Evolutionary conservation across 1,140 invertebrate genomes (phyloP).

Genomic region (Halotydeus destructor): DNA sequence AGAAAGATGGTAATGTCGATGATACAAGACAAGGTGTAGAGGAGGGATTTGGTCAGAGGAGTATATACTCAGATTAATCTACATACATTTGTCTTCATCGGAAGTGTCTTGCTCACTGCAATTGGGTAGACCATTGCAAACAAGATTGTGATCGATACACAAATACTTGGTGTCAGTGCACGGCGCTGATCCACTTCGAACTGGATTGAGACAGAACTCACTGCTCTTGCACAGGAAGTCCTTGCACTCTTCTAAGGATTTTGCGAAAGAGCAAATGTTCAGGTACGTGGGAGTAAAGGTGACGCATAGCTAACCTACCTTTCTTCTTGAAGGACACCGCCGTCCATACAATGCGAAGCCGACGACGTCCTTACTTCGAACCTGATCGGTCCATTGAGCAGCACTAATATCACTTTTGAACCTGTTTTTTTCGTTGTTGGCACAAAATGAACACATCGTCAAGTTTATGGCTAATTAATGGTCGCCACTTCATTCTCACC

Average conservation of each 20-base stretch:
- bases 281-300: no score
- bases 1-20: no score
- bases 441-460: neutral
- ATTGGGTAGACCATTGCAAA: constrained; percentile 24
- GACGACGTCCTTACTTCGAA: constrained; percentile 12
- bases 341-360: constrained; percentile 25
- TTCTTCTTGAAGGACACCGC: constrained; percentile 19
- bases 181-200: constrained; percentile 2
- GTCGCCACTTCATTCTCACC: no score
- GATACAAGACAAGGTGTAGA: no score
- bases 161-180: constrained; percentile 20
- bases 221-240: constrained; percentile 12
- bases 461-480: neutral
- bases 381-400: constrained; percentile 7
- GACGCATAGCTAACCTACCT: no score
- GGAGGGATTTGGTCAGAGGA: no score
- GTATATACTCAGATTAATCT: no score
- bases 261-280: no score
- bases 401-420: constrained; percentile 13
- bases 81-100: constrained; percentile 25
- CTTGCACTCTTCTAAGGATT: constrained; percentile 10
- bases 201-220: constrained; percentile 19
- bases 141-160: constrained; percentile 21
- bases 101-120: constrained; percentile 22
- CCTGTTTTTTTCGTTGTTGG: constrained; percentile 8